Percentiles rank a stretch among this genome's conserved stretches.
phyloP scores from a whole-genome alignment of 2,888 invertebrate genomes.

The Pachycephus smyrnensis region DNA sequence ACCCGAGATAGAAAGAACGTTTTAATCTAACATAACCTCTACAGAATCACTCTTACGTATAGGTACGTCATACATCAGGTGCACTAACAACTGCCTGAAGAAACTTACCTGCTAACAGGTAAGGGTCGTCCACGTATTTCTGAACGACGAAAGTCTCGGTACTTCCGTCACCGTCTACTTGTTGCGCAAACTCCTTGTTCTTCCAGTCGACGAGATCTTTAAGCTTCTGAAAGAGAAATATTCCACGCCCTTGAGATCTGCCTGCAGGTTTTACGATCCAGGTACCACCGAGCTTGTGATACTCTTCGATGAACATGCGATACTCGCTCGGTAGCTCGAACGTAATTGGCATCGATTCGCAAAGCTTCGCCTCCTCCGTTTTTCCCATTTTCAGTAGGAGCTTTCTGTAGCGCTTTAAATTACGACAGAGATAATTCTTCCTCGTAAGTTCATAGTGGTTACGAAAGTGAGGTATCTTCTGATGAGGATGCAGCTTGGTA shows the following conservation, averaged over 20 bases:
- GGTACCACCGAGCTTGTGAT: conserved; percentile 70
- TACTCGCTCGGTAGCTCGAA: conserved; percentile 74
- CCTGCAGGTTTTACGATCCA: conserved; percentile 77
- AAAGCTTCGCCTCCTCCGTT: conserved; percentile 65
- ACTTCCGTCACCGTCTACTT: conserved; percentile 17
- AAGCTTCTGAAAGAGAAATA: conserved; percentile 71
- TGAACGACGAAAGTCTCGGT: conserved; percentile 70
- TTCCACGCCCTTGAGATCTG: conserved; percentile 73
- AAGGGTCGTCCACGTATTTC: conserved; percentile 72
- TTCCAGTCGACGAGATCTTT: conserved; percentile 60
- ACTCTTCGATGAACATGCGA: conserved; percentile 73
- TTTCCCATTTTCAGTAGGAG: conserved; percentile 49
- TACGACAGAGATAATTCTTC: conserved; percentile 72
- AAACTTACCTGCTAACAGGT: conserved; percentile 69
- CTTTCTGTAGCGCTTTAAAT: conserved; percentile 67
- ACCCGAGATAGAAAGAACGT: conserved; percentile 64
- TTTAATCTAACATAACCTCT: not conserved
- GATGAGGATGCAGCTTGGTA: conserved; percentile 45
- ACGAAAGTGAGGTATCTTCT: conserved; percentile 72
- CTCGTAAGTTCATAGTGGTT: conserved; percentile 74
- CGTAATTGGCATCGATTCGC: conserved; percentile 72
- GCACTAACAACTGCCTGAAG: not conserved
- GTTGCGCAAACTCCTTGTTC: conserved; percentile 39
- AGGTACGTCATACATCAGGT: not conserved
- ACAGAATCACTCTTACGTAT: not conserved